Evolutionary conservation across 1,140 invertebrate genomes (phyloP), one percentile per base, ranked within the genome.

Genomic region (Camponotus floridanus): DNA sequence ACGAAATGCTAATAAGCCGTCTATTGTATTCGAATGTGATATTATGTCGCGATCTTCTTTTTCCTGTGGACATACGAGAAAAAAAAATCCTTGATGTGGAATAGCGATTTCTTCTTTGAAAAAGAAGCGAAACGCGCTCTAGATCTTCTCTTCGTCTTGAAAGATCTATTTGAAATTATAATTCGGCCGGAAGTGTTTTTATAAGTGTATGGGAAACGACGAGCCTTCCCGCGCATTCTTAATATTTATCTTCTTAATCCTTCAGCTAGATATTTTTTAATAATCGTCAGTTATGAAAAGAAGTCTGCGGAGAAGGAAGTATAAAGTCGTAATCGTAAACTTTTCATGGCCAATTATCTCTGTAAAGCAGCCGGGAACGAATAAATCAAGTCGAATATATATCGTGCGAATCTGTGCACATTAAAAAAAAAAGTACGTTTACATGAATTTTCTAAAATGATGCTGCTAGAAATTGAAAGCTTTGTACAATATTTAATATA

Each of bases 21-120:
- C 89, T 61, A 90, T 87, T 91, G 90, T 90, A 90, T 91, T 90
- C 86, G 90, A 90, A 90, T 88, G 80, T 59, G 64, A 79, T 90
- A 84, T 90, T 86, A 90, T 90, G 85, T 84, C 55, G 74, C 15
- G 45, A 26, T 26, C 33, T 64, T 78, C 65, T 51, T 71, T 74
- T 86, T 65, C 68, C 48, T 81, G 59, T 67, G 8, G 36, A 48
- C 55, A 39, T 18, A 74, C 33, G 79, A 61, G 15, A 7, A 57
- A 73, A 51, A 74, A 62, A 73, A 70, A 73, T 36, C n/a, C 48
- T 86, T 45, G 39, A 51, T 61, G 45, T 70, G 15, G 33, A 55
- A 26, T 31, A 80, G 26, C 39, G 67, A 80, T 73, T 65, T 81
- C 31, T 65, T 83, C 31, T 61, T 73, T 80, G 55, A 51, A 61